Evolutionary conservation across 2,113 vertebrate species (phyloP).

Genomic region (Anseranas semipalmata): DNA sequence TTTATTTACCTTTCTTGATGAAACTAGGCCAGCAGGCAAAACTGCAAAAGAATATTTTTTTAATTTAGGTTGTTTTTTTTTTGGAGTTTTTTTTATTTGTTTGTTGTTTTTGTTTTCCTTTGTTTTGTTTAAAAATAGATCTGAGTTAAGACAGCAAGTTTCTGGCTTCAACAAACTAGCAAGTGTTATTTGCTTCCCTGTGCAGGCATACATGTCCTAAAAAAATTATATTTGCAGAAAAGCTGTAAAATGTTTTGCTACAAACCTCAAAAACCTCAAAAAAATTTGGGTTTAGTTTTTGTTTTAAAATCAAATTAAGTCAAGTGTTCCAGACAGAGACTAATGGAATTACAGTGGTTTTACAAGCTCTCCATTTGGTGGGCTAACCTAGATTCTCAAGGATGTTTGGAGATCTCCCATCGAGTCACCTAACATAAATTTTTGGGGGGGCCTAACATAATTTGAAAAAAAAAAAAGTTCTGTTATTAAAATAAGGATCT

Average conservation of each 20-base stretch:
- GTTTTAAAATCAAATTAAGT: not conserved
- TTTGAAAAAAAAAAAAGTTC: not conserved
- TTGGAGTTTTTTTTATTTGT: not conserved
- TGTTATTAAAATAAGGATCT: not conserved
- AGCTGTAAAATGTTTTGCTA: not conserved
- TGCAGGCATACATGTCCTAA: not conserved
- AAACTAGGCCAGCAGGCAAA: not conserved
- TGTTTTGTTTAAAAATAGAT: not conserved
- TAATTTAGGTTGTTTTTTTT: too few relatives aligned
- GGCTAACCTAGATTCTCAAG: not conserved
- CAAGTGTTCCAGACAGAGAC: not conserved
- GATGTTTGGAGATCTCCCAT: not conserved
- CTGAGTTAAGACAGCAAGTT: not conserved
- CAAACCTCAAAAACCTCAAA: not conserved
- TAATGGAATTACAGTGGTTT: not conserved
- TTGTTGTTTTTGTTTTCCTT: not conserved
- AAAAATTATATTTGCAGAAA: not conserved
- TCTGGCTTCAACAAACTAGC: not conserved
- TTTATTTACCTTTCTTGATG: slow-evolving; percentile 9
- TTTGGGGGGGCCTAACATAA: not conserved
- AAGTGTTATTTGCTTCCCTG: not conserved
- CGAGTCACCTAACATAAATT: not conserved
- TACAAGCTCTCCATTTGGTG: not conserved
- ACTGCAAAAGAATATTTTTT: too few relatives aligned
- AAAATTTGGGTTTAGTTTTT: not conserved